Evolutionary conservation across 2,113 vertebrate species (phyloP), one percentile per base, ranked within the genome.

Genomic region (Calypte anna): DNA sequence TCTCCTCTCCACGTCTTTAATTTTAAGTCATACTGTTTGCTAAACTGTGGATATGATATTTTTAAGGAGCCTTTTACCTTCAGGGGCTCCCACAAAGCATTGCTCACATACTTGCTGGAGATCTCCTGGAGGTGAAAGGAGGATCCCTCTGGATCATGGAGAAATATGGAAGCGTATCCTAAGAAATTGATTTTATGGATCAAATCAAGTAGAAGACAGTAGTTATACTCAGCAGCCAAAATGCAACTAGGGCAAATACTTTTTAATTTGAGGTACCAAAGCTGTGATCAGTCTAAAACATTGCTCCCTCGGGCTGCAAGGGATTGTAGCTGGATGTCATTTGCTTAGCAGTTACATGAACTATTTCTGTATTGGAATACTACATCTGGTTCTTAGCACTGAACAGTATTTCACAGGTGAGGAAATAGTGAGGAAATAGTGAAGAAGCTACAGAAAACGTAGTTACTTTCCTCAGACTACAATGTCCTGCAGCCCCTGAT

Each of bases 271-370:
- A 81, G 63, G 38, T 76, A 81, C 27, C 18, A 74, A 82, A 87
- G 40, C 44, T 70, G 20, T 82, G 64, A 94, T 95, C 75, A 87
- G 31, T 57, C 51, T 88, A 85, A 88, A 92, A 19, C 9, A 25
- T 63, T 86, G 14, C 21, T 21, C 27, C 40, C 70, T 95, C 36
- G 72, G 79, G 61, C 44, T 8, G 3, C 66, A 84, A 24, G 28
- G 72, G 86, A 86, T 88, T 66, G 63, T 69, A 88, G 33, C 33
- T 79, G 40, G 94, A 66, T 77, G 68, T 92, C 68, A 70, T 90
- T 61, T 57, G 20, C 36, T 78, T 91, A 73, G 33, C 19, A 19
- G 46, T 66, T 76, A 91, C 66, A 76, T 50, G 24, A 89, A 82
- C 40, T 92, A 31, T 62, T 89, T 91, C 24, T 78, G 4, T 68